Percentiles rank a stretch among this genome's conserved stretches.
Conservation (phyloP, 1,140 invertebrate genomes). For the Hirudo medicinalis region DNA sequence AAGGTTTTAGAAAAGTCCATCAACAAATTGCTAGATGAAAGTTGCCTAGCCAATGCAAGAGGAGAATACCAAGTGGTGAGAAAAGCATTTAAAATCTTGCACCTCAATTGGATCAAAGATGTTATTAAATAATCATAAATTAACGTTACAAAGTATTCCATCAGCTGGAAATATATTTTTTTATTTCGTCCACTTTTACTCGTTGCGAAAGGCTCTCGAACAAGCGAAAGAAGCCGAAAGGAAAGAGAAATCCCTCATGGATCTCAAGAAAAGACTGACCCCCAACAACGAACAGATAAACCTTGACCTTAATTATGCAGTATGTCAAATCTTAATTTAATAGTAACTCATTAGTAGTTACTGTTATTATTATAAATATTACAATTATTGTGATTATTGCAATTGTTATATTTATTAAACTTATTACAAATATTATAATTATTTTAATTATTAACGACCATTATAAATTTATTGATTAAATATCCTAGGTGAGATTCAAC, state of each 20-base stretch:
- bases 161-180: background rate
- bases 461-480: no score
- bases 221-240: slow-evolving; percentile 90
- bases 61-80: slow-evolving; percentile 49
- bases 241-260: slow-evolving; percentile 51
- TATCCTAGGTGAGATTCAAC: slow-evolving; percentile 71
- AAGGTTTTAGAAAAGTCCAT: slow-evolving; percentile 66
- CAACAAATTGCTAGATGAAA: slow-evolving; percentile 67
- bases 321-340: slow-evolving; percentile 39
- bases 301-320: slow-evolving; percentile 81
- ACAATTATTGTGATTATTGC: no score
- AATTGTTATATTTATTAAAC: no score
- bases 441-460: no score
- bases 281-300: slow-evolving; percentile 73
- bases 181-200: background rate
- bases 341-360: slow-evolving; percentile 12
- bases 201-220: slow-evolving; percentile 52
- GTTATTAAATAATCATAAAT: background rate
- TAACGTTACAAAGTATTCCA: background rate
- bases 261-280: slow-evolving; percentile 11
- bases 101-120: background rate
- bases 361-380: slow-evolving; percentile 23
- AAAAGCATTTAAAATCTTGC: background rate
- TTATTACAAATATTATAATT: no score
- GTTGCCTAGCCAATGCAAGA: slow-evolving; percentile 52